These are phyloP conservation scores for Willowsia nigromaculata DNA, from an alignment of 2,888 invertebrate species.

Conservation along the genomic window DNA sequence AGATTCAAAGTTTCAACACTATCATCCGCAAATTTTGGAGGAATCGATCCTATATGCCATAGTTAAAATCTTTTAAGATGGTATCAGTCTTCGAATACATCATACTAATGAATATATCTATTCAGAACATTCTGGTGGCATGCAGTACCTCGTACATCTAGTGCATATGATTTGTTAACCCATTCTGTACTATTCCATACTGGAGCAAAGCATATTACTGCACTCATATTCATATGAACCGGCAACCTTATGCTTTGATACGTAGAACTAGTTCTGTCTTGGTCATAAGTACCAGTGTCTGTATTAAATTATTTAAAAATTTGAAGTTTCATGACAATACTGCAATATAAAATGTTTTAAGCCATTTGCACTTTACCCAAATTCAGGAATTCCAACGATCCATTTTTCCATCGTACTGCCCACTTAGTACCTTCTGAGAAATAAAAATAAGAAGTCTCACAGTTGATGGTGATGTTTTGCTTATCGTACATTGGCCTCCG, in stretches of 20 bases:
- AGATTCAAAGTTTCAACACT: conserved; percentile 60
- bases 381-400: conserved; percentile 59
- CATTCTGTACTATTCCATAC: conserved; percentile 77
- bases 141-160: conserved; percentile 62
- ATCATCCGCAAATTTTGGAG: conserved; percentile 70
- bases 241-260: conserved; percentile 53
- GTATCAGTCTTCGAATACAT: too few species aligned
- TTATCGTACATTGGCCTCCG: conserved; percentile 60
- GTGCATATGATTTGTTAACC: conserved; percentile 62
- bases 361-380: background rate
- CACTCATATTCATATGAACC: conserved; percentile 70
- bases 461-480: conserved; percentile 65
- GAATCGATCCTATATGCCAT: conserved; percentile 73
- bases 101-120: too few species aligned
- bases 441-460: conserved; percentile 66
- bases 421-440: conserved; percentile 72
- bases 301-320: background rate
- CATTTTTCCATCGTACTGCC: conserved; percentile 70
- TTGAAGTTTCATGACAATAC: background rate
- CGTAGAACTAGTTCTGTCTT: conserved; percentile 30
- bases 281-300: conserved; percentile 34
- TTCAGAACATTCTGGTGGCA: background rate
- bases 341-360: background rate
- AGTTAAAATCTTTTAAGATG: too few species aligned
- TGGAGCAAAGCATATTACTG: conserved; percentile 76